Conservation (phyloP, 2,797 vertebrate genomes). For the Taeniopygia guttata region DNA sequence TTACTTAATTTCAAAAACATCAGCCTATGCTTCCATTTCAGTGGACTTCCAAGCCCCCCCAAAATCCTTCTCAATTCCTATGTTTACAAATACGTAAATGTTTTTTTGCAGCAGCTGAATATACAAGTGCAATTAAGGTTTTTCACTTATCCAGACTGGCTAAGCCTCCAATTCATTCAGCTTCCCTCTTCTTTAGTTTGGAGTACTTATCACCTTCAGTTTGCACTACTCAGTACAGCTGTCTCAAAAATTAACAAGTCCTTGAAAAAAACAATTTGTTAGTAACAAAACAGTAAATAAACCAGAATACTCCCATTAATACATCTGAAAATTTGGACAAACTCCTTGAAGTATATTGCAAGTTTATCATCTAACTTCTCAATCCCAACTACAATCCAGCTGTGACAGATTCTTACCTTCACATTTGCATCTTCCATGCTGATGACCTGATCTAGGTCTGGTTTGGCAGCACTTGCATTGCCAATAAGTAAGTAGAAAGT, state of each 20-base stretch:
- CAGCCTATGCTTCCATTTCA: not conserved
- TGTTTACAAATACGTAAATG: not conserved
- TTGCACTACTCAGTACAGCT: not conserved
- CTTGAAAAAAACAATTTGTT: not conserved
- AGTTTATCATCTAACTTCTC: not conserved
- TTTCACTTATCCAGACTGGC: not conserved
- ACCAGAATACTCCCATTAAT: not conserved
- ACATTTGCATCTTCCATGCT: slow-evolving; percentile 92
- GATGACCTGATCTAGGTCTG: slow-evolving; percentile 94
- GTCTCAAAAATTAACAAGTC: not conserved
- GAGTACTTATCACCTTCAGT: not conserved
- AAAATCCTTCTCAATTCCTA: not conserved
- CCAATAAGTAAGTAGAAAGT: slow-evolving; percentile 98
- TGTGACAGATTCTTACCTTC: slow-evolving; percentile 81
- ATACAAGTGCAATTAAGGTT: not conserved
- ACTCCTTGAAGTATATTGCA: not conserved
- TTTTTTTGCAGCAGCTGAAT: not conserved
- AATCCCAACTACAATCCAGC: not conserved
- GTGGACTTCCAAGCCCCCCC: not conserved
- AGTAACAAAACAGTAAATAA: not conserved
- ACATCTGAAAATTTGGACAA: not conserved
- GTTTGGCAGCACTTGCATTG: slow-evolving; percentile 90
- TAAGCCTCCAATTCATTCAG: not conserved
- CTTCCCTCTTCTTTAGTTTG: not conserved
- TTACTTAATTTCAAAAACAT: not conserved